Conservation (phyloP, 2,113 vertebrate species). For the Xerus inauris region DNA sequence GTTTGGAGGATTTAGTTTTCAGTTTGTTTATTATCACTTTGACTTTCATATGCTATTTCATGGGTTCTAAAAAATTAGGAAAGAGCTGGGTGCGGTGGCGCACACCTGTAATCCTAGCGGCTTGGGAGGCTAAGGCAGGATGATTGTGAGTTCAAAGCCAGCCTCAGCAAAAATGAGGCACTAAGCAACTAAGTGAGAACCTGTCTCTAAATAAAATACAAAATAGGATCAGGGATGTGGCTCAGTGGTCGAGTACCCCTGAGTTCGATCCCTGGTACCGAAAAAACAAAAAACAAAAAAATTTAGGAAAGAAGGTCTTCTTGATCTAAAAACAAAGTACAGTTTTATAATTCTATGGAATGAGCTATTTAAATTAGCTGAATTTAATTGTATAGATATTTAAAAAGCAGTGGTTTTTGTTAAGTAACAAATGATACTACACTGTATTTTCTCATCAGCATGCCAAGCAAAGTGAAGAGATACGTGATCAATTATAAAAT, state of each 20-base stretch:
- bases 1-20: conserved; percentile 21
- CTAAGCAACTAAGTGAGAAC: too few relatives aligned
- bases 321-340: conserved; percentile 1
- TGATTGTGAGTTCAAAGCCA: too few relatives aligned
- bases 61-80: background rate
- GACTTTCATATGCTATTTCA: background rate
- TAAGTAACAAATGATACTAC: background rate
- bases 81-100: background rate
- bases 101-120: too few relatives aligned
- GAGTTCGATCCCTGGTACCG: too few relatives aligned
- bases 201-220: too few relatives aligned
- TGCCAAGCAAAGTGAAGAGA: background rate
- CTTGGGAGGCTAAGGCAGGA: too few relatives aligned
- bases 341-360: conserved; percentile 39
- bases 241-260: too few relatives aligned
- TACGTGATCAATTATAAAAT: background rate
- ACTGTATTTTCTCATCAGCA: background rate
- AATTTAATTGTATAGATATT: background rate
- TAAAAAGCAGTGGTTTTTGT: background rate
- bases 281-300: too few relatives aligned
- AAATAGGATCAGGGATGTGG: too few relatives aligned
- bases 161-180: too few relatives aligned
- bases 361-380: conserved; percentile 35
- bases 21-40: conserved; percentile 17
- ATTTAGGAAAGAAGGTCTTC: background rate